Base-by-base conservation (phyloP, 2,888 invertebrate genomes). In the Digitonthophagus gazella region DNA sequence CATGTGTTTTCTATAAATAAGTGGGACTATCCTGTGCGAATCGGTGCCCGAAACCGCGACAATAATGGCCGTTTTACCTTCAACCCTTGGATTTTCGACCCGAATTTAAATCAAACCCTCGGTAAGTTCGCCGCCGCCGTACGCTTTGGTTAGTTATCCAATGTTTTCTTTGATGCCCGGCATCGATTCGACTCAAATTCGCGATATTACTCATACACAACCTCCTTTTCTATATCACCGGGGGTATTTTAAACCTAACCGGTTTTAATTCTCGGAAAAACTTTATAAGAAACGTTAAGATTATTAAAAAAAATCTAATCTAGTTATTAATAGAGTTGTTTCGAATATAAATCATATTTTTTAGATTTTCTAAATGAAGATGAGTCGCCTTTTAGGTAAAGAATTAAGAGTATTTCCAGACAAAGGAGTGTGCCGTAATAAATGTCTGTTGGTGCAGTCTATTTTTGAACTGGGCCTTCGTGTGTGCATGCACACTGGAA, bases 41-140 rank as follows among this genome's bases (percentile, higher is more conserved):
- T 79, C 76, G 75, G 80, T 80, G 81, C 81, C 80, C 81, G 80
- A 80, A 80, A 79, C 79, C 76, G 80, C 80, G 83, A 83, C 83
- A 83, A 83, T 83, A 83, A 83, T 80, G 80, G 76, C 78, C 76
- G 76, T 78, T 76, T 74, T 77, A 73, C 73, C 75, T 73, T 75
- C 75, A 19, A 74, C 74, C 75, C 77, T 78, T 79, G 79, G 79
- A 80, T 80, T 77, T 76, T 72, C 20, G 20, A 18, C 18, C 61
- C 16, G 20, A 61, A 19, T 19, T 61, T 61, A 61, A 57, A 57
- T 15, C 28, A 15, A 64, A 64, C 58, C n/a, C 16, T 19, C 65
- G 67, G 69, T 67, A 68, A 67, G 68, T 61, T 65, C 68, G 57
- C 64, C 18, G 18, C 18, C 61, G 18, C n/a, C 61, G n/a, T 61